phyloP scores from a whole-genome alignment of 2,888 invertebrate species.

The Calliphora vomitoria region DNA sequence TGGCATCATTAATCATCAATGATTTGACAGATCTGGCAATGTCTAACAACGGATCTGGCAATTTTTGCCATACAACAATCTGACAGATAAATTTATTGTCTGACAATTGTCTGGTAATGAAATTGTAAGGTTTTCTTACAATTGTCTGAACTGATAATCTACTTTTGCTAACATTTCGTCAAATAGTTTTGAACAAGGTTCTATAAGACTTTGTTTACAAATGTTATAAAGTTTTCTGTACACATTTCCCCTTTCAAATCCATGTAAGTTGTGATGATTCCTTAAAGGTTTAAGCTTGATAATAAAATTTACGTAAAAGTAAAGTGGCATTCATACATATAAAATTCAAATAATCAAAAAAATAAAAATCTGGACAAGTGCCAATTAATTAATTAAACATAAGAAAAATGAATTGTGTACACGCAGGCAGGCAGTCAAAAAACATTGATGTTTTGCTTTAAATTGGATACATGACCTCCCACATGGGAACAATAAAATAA shows the following conservation, averaged over 20 bases:
- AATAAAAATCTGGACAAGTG: slow-evolving; percentile 82
- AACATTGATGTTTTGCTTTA: slow-evolving; percentile 59
- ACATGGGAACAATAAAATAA: slow-evolving; percentile 51
- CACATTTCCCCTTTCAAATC: background rate
- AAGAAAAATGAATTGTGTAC: slow-evolving; percentile 60
- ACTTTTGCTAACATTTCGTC: no score
- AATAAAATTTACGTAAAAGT: slow-evolving; percentile 27
- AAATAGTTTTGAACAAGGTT: no score
- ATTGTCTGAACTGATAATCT: no score
- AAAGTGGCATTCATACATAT: slow-evolving; percentile 26
- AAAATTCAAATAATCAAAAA: slow-evolving; percentile 9
- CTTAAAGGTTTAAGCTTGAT: slow-evolving; percentile 13
- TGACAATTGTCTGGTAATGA: no score
- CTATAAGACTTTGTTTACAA: no score
- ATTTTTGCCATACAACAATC: no score
- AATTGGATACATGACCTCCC: slow-evolving; percentile 73
- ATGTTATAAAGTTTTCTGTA: no score
- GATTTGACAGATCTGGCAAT: no score
- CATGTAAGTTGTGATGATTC: background rate
- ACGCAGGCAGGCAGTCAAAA: slow-evolving; percentile 38
- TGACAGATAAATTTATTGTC: no score
- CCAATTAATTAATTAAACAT: slow-evolving; percentile 84
- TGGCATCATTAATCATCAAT: no score
- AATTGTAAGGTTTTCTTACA: no score
- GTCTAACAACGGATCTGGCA: no score